Evolutionary conservation across 1,140 invertebrate species (phyloP).

Genomic region (Harpegnathos saltator): DNA sequence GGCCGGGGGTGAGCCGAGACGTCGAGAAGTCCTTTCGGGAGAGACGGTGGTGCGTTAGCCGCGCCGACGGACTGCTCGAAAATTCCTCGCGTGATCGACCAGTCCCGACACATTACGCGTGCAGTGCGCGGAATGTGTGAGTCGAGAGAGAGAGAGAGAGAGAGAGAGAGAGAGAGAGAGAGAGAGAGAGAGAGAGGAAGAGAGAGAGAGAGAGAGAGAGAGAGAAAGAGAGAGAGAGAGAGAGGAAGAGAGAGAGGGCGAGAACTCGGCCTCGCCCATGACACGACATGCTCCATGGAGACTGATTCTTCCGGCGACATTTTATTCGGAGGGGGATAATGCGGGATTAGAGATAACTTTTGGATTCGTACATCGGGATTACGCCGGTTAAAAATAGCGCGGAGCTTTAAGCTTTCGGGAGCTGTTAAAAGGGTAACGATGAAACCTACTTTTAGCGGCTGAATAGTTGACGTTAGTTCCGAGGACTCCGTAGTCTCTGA

Average conservation of each 20-base stretch:
- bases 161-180: neutral
- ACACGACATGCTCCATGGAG: neutral
- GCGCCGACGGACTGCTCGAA: neutral
- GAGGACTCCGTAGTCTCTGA: neutral
- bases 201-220: no score
- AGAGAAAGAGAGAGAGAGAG: no score
- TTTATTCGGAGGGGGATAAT: neutral
- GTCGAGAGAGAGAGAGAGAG: no score
- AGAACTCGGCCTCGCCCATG: neutral
- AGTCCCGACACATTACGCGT: constrained; percentile 7
- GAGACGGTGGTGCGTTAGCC: neutral
- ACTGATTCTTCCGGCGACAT: neutral
- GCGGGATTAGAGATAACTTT: neutral
- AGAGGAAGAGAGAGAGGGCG: neutral
- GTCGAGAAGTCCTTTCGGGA: constrained; percentile 24
- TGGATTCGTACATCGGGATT: neutral
- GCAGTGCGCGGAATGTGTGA: neutral
- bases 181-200: neutral
- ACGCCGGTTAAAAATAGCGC: neutral
- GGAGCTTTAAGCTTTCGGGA: neutral
- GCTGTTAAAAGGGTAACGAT: neutral
- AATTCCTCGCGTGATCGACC: constrained; percentile 17
- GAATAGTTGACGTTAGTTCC: constrained; percentile 2
- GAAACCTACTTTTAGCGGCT: neutral
- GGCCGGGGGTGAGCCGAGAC: constrained; percentile 23